phyloP scores from a whole-genome alignment of 2,113 vertebrate genomes.

The Hypomesus transpacificus region DNA sequence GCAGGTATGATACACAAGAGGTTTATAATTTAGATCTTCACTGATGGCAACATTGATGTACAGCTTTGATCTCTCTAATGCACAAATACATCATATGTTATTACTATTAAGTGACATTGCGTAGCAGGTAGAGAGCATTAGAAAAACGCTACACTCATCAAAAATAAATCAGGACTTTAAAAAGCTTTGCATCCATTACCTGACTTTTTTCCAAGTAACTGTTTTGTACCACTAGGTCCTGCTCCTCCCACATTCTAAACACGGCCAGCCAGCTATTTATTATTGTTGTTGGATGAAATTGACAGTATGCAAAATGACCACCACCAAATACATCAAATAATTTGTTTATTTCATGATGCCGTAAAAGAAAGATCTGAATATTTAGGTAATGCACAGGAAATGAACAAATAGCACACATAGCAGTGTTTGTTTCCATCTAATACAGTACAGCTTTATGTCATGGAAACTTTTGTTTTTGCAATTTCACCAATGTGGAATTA shows the following conservation, averaged over 20 bases:
- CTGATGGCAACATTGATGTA: background rate
- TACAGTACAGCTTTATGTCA: background rate
- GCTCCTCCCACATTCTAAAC: background rate
- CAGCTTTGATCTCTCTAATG: constrained; percentile 31
- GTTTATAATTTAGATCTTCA: constrained; percentile 17
- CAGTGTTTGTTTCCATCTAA: background rate
- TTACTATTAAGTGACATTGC: too few relatives aligned
- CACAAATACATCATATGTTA: constrained; percentile 31
- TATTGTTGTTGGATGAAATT: too few relatives aligned
- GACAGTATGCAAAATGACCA: constrained; percentile 20
- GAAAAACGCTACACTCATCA: constrained; percentile 40
- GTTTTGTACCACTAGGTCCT: constrained; percentile 24
- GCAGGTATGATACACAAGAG: background rate
- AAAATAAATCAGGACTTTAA: constrained; percentile 43
- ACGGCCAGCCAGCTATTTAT: too few relatives aligned
- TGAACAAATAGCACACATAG: constrained; percentile 22
- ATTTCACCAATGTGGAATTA: too few relatives aligned
- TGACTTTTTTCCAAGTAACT: constrained; percentile 38
- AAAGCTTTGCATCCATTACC: constrained; percentile 36
- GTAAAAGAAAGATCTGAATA: constrained; percentile 15
- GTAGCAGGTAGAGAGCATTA: constrained; percentile 35
- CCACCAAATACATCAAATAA: constrained; percentile 40
- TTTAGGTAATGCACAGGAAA: constrained; percentile 31
- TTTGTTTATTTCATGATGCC: constrained; percentile 61
- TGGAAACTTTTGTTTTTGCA: too few relatives aligned